A percentile compares a stretch with the other conserved stretches of the same genome.
phyloP scores from a whole-genome alignment of 2,888 invertebrate species.

The Petrolisthes manimaculis region DNA sequence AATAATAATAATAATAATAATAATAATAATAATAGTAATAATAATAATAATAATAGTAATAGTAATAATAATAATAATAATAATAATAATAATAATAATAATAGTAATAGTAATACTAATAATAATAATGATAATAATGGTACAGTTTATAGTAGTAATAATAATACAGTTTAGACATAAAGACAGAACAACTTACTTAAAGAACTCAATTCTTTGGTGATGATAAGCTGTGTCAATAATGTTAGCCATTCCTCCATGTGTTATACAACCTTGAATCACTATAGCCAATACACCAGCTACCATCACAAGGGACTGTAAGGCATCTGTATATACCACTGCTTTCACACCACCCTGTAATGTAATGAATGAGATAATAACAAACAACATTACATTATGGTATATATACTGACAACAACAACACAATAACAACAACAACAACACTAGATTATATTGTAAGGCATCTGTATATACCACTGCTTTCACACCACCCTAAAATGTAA shows the following conservation, averaged over 20 bases:
- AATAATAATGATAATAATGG: no score
- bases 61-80: no score
- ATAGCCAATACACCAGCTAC: conserved; percentile 64
- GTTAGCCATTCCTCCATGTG: conserved; percentile 45
- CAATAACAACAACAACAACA: no score
- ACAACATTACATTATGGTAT: no score
- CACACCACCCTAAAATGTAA: not conserved
- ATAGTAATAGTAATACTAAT: no score
- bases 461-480: conserved; percentile 53
- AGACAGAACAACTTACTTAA: conserved; percentile 50
- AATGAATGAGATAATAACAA: not conserved
- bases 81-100: no score
- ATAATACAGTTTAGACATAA: not conserved
- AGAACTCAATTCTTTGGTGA: conserved; percentile 59
- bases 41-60: no score
- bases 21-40: no score
- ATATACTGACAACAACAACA: no score
- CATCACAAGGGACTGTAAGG: conserved; percentile 64
- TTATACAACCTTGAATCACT: conserved; percentile 59
- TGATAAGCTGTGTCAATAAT: conserved; percentile 57
- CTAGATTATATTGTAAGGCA: conserved; percentile 59
- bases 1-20: not conserved
- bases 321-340: conserved; percentile 65
- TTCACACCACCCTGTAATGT: conserved; percentile 63
- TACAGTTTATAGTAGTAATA: not conserved